Evolutionary conservation across 2,113 vertebrate species (phyloP), one percentile per base, ranked within the genome.

Genomic region (Muscicapa adusta): DNA sequence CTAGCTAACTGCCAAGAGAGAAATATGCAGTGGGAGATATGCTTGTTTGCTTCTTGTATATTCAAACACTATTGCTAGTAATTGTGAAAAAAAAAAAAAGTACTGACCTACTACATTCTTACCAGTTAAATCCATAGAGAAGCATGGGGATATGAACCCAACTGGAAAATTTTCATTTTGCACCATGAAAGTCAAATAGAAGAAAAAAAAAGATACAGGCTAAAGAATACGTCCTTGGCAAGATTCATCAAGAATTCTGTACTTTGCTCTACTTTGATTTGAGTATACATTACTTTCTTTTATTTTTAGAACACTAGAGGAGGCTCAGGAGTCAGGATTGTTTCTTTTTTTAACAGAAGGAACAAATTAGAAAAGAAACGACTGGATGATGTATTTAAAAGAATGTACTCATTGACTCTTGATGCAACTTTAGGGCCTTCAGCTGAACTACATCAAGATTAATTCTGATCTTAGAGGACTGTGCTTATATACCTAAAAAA

Each of bases 261-360:
- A 29, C 29, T 73, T 73, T 40, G 12, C 29, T 33, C 6, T 51
- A 57, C 34, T 68, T 90, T 58, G 19, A 22, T 65, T 80, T 62
- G 29, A 62, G 48, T 63, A 74, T 29, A 23, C 17, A 74, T 38
- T 7, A 65, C 4, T 89, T 80, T 38, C 5, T 91, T 90, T 74
- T 93, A 71, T 70, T 80, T 86, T 81, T 81, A 81, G 57, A 68
- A 96, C 92, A 78, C 91, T 87, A 95, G 95, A 84, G 92, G 92
- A 96, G 68, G 88, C 86, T 96, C 85, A 67, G 91, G 86, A 96
- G 79, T 89, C 76, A 95, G 43, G 34, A 91, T 66, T 79, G 12
- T 34, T 75, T 72, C 5, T 65, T 88, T 85, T 91, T 89, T 90
- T 53, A 74, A 48, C 24, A 57, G 53, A 56, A 14, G 71, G 43